These are phyloP conservation scores for Cheumatopsyche charites DNA, from an alignment of 1,140 invertebrate species.

Conservation along the genomic window DNA sequence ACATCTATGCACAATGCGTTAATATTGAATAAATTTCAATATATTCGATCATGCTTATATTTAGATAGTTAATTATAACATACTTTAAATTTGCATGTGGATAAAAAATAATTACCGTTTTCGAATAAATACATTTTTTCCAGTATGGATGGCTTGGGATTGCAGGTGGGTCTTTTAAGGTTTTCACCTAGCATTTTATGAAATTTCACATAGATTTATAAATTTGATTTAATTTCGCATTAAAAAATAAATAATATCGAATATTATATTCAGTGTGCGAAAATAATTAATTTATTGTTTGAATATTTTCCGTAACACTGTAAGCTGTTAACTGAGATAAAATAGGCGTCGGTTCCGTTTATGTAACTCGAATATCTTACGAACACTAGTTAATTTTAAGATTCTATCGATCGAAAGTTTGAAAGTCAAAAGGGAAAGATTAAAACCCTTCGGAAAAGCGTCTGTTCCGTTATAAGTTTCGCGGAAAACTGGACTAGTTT, in stretches of 20 bases:
- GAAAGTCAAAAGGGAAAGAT: neutral
- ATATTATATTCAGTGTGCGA: neutral
- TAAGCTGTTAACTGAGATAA: neutral
- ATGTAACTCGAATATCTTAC: too few relatives aligned
- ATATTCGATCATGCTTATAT: neutral
- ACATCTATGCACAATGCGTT: neutral
- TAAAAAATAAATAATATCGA: neutral
- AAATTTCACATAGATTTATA: neutral
- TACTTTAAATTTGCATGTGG: neutral
- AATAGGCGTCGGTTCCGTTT: too few relatives aligned
- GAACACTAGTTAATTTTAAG: too few relatives aligned
- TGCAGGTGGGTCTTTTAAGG: conserved; percentile 34
- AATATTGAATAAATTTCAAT: neutral
- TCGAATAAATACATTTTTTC: conserved; percentile 47
- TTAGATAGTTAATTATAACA: too few relatives aligned
- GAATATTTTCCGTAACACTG: neutral
- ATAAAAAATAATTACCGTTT: conserved; percentile 38
- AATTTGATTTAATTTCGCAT: neutral
- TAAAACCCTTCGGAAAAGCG: conserved; percentile 21
- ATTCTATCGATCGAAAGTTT: too few relatives aligned
- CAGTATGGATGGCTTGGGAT: conserved; percentile 41
- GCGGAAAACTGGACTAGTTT: conserved; percentile 31
- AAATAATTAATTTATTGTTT: neutral
- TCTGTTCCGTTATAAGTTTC: conserved; percentile 5
- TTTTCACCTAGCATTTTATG: conserved; percentile 34